Evolutionary conservation across 1,140 invertebrate species (phyloP).

Genomic region (Calycopis cecrops): DNA sequence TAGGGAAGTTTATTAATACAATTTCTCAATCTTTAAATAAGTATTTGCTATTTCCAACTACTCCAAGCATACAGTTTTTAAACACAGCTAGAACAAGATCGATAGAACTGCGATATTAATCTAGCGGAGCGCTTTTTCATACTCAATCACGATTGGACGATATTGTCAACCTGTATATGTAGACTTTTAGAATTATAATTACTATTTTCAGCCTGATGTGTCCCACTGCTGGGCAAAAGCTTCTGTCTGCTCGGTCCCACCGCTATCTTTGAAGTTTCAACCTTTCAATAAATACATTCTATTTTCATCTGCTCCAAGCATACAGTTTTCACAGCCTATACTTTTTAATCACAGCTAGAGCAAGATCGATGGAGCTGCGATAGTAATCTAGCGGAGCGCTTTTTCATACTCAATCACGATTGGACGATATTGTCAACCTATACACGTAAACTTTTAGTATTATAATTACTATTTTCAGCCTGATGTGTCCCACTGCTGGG

Average conservation of each 20-base stretch:
- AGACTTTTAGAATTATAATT: no score
- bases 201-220: no score
- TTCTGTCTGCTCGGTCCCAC: no score
- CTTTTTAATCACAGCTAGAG: constrained; percentile 24
- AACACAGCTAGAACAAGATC: constrained; percentile 30
- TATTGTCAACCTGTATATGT: constrained; percentile 28
- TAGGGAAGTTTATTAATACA: no score
- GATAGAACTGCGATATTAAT: constrained; percentile 48
- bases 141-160: constrained; percentile 53
- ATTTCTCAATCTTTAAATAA: no score
- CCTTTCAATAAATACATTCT: no score
- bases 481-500: no score
- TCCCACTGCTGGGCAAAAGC: no score
- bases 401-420: constrained; percentile 66
- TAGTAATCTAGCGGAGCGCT: constrained; percentile 51
- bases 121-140: constrained; percentile 55
- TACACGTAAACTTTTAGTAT: no score
- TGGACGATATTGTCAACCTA: constrained; percentile 27
- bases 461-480: no score
- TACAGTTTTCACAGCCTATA: neutral
- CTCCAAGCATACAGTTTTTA: neutral
- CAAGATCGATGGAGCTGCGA: constrained; percentile 40
- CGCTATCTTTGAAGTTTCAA: neutral
- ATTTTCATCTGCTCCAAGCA: neutral
- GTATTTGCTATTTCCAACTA: neutral